These are phyloP conservation scores for Melanotaenia pygmaea DNA, from an alignment of 2,797 vertebrate genomes.

Conservation along the genomic window DNA sequence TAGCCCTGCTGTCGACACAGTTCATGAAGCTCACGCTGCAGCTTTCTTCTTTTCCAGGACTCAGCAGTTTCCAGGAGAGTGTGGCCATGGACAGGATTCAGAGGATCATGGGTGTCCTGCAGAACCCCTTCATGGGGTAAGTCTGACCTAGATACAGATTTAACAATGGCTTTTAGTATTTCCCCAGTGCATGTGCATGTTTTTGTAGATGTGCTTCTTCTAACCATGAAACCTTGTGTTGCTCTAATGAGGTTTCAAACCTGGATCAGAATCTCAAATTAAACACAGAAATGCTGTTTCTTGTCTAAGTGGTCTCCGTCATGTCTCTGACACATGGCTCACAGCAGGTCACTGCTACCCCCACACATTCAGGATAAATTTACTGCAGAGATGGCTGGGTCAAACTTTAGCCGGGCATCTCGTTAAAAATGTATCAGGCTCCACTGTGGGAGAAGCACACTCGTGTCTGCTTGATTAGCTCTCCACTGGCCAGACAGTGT, in stretches of 20 bases:
- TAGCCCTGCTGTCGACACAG: constrained; percentile 64
- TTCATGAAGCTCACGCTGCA: constrained; percentile 56
- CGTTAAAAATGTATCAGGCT: constrained; percentile 77
- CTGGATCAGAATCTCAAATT: background rate
- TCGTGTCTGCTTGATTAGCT: constrained; percentile 72
- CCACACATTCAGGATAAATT: constrained; percentile 61
- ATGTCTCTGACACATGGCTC: constrained; percentile 62
- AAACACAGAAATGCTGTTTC: constrained; percentile 10
- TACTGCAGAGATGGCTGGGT: constrained; percentile 56
- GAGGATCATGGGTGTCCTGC: constrained; percentile 87
- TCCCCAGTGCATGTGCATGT: background rate
- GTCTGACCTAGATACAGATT: constrained; percentile 39
- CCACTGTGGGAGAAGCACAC: constrained; percentile 62
- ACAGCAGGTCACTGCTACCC: constrained; percentile 56
- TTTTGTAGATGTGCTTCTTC: background rate
- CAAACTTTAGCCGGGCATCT: constrained; percentile 60
- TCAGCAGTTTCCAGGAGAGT: constrained; percentile 88
- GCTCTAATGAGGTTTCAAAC: background rate
- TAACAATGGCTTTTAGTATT: background rate
- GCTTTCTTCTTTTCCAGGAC: constrained; percentile 78
- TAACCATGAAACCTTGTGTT: background rate
- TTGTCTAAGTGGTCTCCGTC: constrained; percentile 46
- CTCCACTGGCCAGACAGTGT: constrained; percentile 53
- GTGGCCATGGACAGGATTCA: constrained; percentile 88
- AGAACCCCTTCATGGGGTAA: constrained; percentile 86